A percentile compares a stretch with the other conserved stretches of the same genome.
Evolutionary conservation across 2,113 vertebrate genomes (phyloP).

Genomic region (Clarias batrachus): DNA sequence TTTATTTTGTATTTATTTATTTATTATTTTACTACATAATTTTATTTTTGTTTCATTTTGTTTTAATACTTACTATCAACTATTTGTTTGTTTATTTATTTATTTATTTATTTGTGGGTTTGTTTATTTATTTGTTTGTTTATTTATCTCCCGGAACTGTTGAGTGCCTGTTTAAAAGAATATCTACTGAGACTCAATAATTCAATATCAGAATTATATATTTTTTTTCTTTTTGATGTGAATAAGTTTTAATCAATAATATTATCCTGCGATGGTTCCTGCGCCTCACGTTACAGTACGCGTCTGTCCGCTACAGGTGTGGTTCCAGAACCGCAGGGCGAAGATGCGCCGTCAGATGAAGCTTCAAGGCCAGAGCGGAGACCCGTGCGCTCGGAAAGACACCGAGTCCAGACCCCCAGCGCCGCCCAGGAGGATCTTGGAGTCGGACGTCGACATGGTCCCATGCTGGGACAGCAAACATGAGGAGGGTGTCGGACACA

Average conservation of each 20-base stretch:
- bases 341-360: conserved; percentile 83
- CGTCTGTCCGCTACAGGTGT: conserved; percentile 68
- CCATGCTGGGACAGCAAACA: conserved; percentile 61
- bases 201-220: not conserved
- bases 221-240: no score
- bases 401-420: conserved; percentile 23
- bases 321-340: conserved; percentile 84
- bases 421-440: conserved; percentile 25
- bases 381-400: conserved; percentile 50
- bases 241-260: not conserved
- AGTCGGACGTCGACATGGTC: conserved; percentile 53
- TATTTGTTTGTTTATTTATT: no score
- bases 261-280: not conserved
- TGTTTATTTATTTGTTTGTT: no score
- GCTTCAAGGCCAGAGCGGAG: conserved; percentile 63
- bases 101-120: no score
- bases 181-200: not conserved
- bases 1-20: no score
- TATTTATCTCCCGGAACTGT: no score
- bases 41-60: no score
- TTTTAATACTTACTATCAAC: no score
- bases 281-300: not conserved
- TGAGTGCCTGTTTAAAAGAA: not conserved
- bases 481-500: conserved; percentile 47
- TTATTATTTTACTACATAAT: no score